Conservation (phyloP, 2,888 invertebrate species). For the Dasypogon diadema region DNA sequence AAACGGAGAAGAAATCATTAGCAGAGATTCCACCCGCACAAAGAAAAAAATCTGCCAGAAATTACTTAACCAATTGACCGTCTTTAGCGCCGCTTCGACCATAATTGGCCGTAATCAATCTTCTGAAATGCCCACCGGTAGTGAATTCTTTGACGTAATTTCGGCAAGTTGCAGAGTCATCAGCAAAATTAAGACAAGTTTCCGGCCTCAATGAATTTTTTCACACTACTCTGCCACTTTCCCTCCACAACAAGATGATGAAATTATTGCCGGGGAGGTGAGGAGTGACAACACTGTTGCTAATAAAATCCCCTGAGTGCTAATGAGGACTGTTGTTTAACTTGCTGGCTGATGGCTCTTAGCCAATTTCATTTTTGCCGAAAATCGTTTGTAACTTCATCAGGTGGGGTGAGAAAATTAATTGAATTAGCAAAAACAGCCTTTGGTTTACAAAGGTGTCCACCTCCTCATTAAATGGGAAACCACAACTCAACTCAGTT, state of each 20-base stretch:
- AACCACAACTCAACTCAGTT: no score
- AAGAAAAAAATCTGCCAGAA: no score
- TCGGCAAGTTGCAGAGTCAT: conserved; percentile 19
- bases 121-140: not conserved
- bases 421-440: conserved; percentile 4
- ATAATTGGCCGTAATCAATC: conserved; percentile 15
- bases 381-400: not conserved
- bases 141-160: conserved; percentile 20
- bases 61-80: conserved; percentile 10
- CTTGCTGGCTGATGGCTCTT: conserved; percentile 1
- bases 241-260: not conserved
- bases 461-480: not conserved
- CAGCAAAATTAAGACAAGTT: conserved; percentile 35
- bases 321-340: conserved; percentile 13
- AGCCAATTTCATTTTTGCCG: not conserved
- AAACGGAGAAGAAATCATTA: no score
- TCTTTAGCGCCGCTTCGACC: not conserved
- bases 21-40: no score
- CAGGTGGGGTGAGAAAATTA: not conserved
- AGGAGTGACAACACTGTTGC: not conserved
- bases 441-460: not conserved
- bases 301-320: not conserved
- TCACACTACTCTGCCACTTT: not conserved
- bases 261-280: not conserved
- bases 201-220: conserved; percentile 24